phyloP scores from a whole-genome alignment of 2,113 vertebrate genomes.

The Apaloderma vittatum region DNA sequence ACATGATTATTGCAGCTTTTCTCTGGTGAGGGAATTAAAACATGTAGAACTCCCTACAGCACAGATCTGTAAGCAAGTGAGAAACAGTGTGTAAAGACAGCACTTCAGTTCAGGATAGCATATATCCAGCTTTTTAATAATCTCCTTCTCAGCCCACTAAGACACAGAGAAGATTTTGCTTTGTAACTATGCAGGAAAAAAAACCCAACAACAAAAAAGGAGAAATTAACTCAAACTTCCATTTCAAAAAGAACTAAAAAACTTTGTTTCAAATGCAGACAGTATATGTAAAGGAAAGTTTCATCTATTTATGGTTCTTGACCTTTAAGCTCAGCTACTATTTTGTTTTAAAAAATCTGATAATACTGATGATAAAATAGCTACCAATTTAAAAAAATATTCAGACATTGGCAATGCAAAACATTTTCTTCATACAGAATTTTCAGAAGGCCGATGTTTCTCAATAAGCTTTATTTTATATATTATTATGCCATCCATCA shows the following conservation, averaged over 20 bases:
- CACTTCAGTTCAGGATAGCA: not conserved
- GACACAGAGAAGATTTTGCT: not conserved
- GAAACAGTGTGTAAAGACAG: not conserved
- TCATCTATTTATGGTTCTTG: not conserved
- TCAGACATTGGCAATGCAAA: not conserved
- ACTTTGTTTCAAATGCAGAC: not conserved
- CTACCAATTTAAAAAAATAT: constrained; percentile 10
- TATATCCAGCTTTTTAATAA: not conserved
- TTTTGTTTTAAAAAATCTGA: not conserved
- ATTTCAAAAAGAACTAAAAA: not conserved
- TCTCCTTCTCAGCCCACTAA: not conserved
- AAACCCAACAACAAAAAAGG: not conserved
- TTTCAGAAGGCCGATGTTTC: not conserved
- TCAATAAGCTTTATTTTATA: constrained; percentile 10
- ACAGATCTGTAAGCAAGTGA: not conserved
- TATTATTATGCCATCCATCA: constrained; percentile 2
- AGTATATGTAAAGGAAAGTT: not conserved
- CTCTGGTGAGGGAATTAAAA: not conserved
- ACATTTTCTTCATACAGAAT: not conserved
- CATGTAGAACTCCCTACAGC: not conserved
- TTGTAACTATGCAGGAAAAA: constrained; percentile 1
- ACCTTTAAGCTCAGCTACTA: constrained; percentile 23
- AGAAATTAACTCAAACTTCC: not conserved
- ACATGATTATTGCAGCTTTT: not conserved
- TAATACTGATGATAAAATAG: constrained; percentile 21